phyloP scores from a whole-genome alignment of 2,113 vertebrate species.

The Esox niger region DNA sequence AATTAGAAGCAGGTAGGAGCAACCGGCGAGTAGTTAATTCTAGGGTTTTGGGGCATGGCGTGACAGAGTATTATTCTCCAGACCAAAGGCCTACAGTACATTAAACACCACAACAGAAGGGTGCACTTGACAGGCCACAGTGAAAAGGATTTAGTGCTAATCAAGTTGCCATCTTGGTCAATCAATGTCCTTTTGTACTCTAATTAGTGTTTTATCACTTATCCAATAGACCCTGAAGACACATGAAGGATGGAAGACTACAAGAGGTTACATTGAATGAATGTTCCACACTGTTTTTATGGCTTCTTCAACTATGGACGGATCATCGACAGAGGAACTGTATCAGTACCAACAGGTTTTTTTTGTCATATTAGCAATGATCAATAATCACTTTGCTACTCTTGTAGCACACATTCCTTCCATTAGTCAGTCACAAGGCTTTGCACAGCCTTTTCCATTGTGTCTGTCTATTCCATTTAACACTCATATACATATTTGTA shows the following conservation, averaged over 20 bases:
- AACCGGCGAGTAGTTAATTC: conserved; percentile 47
- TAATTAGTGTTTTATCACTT: conserved; percentile 57
- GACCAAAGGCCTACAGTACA: conserved; percentile 2
- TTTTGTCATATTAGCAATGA: too few relatives aligned
- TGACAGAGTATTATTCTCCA: conserved; percentile 24
- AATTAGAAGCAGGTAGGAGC: conserved; percentile 37
- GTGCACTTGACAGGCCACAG: background rate
- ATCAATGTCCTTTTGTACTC: conserved; percentile 57
- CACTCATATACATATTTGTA: background rate
- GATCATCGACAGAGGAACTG: too few relatives aligned
- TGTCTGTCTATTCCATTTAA: background rate
- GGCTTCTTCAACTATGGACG: background rate
- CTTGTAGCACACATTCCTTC: background rate
- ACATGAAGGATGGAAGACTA: conserved; percentile 11
- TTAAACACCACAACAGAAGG: background rate
- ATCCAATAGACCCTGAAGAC: conserved; percentile 36
- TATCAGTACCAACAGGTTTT: too few relatives aligned
- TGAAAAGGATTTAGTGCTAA: conserved; percentile 33
- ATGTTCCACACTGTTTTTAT: background rate
- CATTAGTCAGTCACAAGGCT: background rate
- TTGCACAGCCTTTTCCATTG: background rate
- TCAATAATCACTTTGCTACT: background rate
- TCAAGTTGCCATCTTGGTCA: conserved; percentile 50
- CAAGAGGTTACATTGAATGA: background rate
- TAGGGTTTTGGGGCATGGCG: conserved; percentile 38